Conservation (phyloP, 2,888 invertebrate species). For the Zhuqinia jingwanae region DNA sequence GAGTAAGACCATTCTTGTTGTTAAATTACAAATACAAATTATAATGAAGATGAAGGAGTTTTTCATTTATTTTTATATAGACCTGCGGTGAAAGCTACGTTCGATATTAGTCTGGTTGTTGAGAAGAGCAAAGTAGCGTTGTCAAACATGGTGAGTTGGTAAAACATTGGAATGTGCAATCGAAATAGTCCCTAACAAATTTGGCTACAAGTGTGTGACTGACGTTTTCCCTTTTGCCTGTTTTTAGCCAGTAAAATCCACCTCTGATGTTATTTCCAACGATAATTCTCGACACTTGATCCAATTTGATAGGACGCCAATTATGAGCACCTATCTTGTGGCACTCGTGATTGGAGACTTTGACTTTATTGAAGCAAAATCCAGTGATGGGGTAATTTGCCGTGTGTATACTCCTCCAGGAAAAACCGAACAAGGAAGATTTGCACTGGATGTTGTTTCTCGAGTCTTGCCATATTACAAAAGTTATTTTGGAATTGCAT, state of each 20-base stretch:
- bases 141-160: conserved; percentile 93
- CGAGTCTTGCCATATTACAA: conserved; percentile 96
- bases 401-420: conserved; percentile 93
- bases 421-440: conserved; percentile 94
- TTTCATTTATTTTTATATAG: no score
- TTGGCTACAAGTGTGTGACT: neutral
- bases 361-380: conserved; percentile 93
- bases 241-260: conserved; percentile 81
- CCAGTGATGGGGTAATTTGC: conserved; percentile 90
- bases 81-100: conserved; percentile 96
- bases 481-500: conserved; percentile 96
- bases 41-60: no score
- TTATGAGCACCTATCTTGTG: conserved; percentile 90
- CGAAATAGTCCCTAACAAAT: neutral
- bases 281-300: conserved; percentile 83
- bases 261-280: conserved; percentile 80
- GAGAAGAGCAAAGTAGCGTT: conserved; percentile 91
- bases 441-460: conserved; percentile 95
- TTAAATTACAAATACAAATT: no score
- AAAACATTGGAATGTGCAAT: neutral
- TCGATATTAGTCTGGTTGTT: conserved; percentile 92
- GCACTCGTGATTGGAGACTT: conserved; percentile 97
- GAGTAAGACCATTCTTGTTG: conserved; percentile 82
- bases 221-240: conserved; percentile 53
- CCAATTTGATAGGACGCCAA: conserved; percentile 91